Base-by-base conservation (phyloP, 1,140 invertebrate species). In the Zaprionus ghesquierei region DNA sequence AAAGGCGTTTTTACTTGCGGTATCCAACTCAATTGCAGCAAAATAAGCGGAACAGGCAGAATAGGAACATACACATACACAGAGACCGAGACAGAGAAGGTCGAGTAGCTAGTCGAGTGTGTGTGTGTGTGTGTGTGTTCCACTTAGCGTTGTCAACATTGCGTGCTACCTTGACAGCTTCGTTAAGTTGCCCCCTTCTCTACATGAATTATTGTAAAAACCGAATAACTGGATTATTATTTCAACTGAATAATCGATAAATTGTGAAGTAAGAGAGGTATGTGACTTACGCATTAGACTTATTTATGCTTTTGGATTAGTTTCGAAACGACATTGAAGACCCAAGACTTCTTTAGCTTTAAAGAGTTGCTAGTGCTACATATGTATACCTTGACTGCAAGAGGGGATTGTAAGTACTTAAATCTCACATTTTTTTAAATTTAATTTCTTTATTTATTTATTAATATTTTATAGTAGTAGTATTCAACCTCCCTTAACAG, bases 11-110 rank as follows among this genome's bases (percentile, higher is more conserved):
- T 38, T 27, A 56, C 72, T 49, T 70, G 22, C 49, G 27, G 33
- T 33, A 60, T 56, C 41, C 33, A 49, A 69, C 65, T 69, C 58
- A 69, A 69, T 62, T 69, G 62, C 50, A 62, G 35, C 38, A 38
- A 13, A 35, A 50, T 15, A 46, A 60, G 41, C 58, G 56, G 46
- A 60, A 64, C 49, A 56, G 27, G 41, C 23, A 60, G 51, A 70
- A 49, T 50, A 25, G 33, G 51, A 50, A 55, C 22, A 49, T 20
- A 27, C 70, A 60, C 27, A 54, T 6, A 23, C 4, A 46, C 23
- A 53, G 12, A 51, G 13, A n/a, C n/a, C n/a, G n/a, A 49, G 3
- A 27, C n/a, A 51, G n/a, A 51, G 41, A 46, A 46, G 41, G 41
- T 5, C 22, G 3, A 46, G n/a, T 13, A 20, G 23, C 50, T 51